phyloP scores from a whole-genome alignment of 2,113 vertebrate species.

The Antigone vipio region DNA sequence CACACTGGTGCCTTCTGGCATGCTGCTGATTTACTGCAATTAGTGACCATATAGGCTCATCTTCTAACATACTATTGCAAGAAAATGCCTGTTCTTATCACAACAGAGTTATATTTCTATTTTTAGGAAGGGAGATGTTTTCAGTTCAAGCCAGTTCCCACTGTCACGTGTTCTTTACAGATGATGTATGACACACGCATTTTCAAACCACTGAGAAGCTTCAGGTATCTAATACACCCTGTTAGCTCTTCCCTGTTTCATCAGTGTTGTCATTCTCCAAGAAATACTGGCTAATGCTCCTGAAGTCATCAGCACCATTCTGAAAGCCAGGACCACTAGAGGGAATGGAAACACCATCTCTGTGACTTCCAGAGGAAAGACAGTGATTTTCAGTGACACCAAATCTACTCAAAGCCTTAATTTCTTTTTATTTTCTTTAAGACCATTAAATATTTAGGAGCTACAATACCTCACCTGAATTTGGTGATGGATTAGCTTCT shows the following conservation, averaged over 20 bases:
- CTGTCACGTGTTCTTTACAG: background rate
- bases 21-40: background rate
- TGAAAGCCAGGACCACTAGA: background rate
- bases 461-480: constrained; percentile 76
- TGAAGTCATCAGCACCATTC: background rate
- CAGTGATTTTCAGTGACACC: background rate
- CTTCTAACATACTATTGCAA: background rate
- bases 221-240: background rate
- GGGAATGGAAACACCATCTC: background rate
- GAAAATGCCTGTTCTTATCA: background rate
- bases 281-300: background rate
- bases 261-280: background rate
- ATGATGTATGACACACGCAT: background rate
- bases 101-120: background rate
- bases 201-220: background rate
- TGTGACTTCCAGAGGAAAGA: background rate
- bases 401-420: background rate
- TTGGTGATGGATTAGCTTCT: constrained; percentile 90
- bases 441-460: background rate
- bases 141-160: background rate
- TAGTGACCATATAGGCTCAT: background rate
- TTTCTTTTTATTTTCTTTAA: background rate
- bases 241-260: background rate
- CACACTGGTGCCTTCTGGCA: background rate
- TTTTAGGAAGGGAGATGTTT: background rate